These are phyloP conservation scores for Athrips mouffetella DNA, from an alignment of 2,888 invertebrate species.

Conservation along the genomic window DNA sequence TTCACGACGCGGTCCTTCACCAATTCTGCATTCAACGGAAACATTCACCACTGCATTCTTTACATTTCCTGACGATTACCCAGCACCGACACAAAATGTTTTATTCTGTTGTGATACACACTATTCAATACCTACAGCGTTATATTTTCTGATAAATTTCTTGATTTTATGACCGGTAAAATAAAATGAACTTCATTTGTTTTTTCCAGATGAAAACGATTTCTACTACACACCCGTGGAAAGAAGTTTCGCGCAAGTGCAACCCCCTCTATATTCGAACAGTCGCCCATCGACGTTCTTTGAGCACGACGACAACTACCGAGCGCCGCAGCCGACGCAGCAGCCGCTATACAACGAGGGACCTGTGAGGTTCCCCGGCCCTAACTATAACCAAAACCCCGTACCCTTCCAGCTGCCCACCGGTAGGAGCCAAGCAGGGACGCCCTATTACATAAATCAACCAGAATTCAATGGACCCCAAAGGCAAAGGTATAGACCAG, in stretches of 20 bases:
- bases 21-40: slow-evolving; percentile 26
- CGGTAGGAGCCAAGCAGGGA: slow-evolving; percentile 67
- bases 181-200: slow-evolving; percentile 18
- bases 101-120: neutral
- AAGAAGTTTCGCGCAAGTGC: slow-evolving; percentile 75
- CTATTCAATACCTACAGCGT: neutral
- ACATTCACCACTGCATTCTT: slow-evolving; percentile 28
- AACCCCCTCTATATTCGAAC: slow-evolving; percentile 66
- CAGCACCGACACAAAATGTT: slow-evolving; percentile 4
- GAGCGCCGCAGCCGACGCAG: slow-evolving; percentile 51
- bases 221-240: slow-evolving; percentile 71
- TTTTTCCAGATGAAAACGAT: slow-evolving; percentile 70
- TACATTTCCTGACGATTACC: slow-evolving; percentile 26
- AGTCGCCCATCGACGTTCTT: slow-evolving; percentile 58
- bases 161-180: neutral
- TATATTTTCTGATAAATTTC: neutral
- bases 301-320: slow-evolving; percentile 60
- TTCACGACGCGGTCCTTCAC: slow-evolving; percentile 11
- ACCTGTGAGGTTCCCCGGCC: slow-evolving; percentile 62
- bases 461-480: slow-evolving; percentile 60
- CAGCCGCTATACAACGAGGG: slow-evolving; percentile 60
- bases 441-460: slow-evolving; percentile 69
- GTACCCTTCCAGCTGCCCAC: slow-evolving; percentile 71
- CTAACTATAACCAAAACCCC: slow-evolving; percentile 72
- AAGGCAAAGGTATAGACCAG: slow-evolving; percentile 61